Evolutionary conservation across 92 coral and sea anemone species (phyloP), one percentile per base, ranked within the genome.

Genomic region (Desmophyllum pertusum): DNA sequence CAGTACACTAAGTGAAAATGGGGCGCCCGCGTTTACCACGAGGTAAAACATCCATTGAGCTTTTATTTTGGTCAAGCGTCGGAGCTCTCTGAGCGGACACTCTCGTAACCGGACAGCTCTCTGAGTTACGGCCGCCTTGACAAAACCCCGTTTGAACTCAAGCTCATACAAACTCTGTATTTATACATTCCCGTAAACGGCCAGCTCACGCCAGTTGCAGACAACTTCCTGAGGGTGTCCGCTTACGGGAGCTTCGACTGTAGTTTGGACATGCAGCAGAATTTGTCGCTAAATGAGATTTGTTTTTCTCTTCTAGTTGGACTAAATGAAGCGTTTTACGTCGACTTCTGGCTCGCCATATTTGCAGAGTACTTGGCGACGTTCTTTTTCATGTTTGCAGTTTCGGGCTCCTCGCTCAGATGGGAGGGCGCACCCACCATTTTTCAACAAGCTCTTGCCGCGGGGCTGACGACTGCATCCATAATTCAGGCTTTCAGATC

Each of bases 401-500:
- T 90, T 35, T 87, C 81, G 39, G 94, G 91, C 3, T 77, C 94
- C 1, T 73, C 94, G 7, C 74, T 90, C 13, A 83, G 94, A 52
- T 90, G 94, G 94, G 91, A 90, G n/a, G 94, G 94, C 13, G 75
- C 89, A 1, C 94, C 94, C 4, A 90, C 89, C 13, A 87, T 78
- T 29, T 51, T 85, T 41, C 88, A 77, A 31, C 83, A 75, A 68
- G 90, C 94, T 14, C 76, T 90, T 3, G 94, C 91, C 0, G 94
- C 94, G 0, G 94, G 94, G 37, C 75, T 90, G 41, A 69, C 70
- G 17, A 90, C 86, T 39, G 88, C 94, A 1, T 52, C 90, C 27
- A 83, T 64, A 27, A 78, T 86, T 33, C 94, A 90, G 46, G 94
- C 91, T 18, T 87, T 90, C 63, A 89, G 91, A 39, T 87, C 91